Evolutionary conservation across 2,888 invertebrate genomes (phyloP).

Genomic region (Andricus quercusramuli): DNA sequence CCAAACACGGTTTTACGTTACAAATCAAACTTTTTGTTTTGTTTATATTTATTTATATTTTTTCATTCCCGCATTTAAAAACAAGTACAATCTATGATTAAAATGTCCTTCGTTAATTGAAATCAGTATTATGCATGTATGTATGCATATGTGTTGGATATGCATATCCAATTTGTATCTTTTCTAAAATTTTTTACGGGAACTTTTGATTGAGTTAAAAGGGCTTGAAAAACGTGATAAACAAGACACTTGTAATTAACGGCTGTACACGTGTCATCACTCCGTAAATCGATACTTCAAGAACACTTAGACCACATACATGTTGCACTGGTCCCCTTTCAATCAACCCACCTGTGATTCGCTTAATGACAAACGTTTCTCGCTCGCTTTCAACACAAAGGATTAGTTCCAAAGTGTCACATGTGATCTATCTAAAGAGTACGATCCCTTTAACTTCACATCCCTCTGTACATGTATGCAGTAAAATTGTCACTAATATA

Average conservation of each 20-base stretch:
- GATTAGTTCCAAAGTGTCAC: background rate
- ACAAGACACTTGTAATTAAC: slow-evolving; percentile 38
- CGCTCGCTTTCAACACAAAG: slow-evolving; percentile 25
- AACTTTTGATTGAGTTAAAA: background rate
- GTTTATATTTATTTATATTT: background rate
- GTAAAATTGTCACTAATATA: too few species aligned
- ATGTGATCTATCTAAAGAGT: background rate
- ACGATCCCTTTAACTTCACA: background rate
- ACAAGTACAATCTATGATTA: background rate
- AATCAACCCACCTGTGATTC: slow-evolving; percentile 48
- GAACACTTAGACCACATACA: slow-evolving; percentile 33
- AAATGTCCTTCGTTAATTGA: background rate
- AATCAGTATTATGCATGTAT: background rate
- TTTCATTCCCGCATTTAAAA: background rate
- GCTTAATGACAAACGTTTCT: slow-evolving; percentile 44
- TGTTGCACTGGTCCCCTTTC: slow-evolving; percentile 43
- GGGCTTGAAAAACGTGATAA: slow-evolving; percentile 3
- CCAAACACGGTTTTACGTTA: slow-evolving; percentile 32
- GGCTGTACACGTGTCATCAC: slow-evolving; percentile 35
- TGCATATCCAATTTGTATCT: too few species aligned
- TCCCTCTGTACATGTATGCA: too few species aligned
- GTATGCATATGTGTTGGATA: background rate
- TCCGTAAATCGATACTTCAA: slow-evolving; percentile 40
- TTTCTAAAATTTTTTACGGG: background rate
- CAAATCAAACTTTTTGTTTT: slow-evolving; percentile 23